A percentile compares a stretch with the other conserved stretches of the same genome.
phyloP scores from a whole-genome alignment of 2,888 invertebrate genomes.

The Drosophila glabriapex region DNA sequence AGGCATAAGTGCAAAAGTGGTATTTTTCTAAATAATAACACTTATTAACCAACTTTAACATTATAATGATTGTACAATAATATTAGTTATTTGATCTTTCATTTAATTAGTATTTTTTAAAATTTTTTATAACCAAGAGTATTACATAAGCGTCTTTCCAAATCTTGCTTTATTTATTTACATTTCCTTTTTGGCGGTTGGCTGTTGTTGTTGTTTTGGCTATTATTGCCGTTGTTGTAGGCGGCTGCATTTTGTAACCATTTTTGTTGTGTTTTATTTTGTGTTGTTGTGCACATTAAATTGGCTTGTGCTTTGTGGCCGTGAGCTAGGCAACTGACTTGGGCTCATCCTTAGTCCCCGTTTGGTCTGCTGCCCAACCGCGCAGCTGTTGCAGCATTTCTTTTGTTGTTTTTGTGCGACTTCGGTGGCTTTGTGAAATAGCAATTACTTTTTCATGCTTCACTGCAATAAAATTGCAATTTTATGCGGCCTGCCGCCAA shows the following conservation, averaged over 20 bases:
- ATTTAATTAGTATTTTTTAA: neutral
- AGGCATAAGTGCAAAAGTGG: too few relatives aligned
- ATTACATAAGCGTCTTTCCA: neutral
- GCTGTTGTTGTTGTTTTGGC: constrained; percentile 29
- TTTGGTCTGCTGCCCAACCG: constrained; percentile 24
- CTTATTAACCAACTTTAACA: neutral
- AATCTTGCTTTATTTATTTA: neutral
- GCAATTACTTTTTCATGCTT: constrained; percentile 81
- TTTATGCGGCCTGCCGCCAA: constrained; percentile 79
- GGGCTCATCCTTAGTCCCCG: constrained; percentile 12
- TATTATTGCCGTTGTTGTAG: constrained; percentile 41
- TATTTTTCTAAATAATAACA: too few relatives aligned
- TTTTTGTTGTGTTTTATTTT: constrained; percentile 66
- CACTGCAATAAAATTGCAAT: constrained; percentile 81
- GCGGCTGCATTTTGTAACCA: constrained; percentile 67
- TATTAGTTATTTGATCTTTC: fast-evolving
- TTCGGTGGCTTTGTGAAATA: constrained; percentile 73
- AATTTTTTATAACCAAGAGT: neutral
- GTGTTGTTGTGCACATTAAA: constrained; percentile 67
- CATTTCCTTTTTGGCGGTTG: constrained; percentile 6
- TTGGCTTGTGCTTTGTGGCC: constrained; percentile 63
- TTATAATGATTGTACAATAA: neutral
- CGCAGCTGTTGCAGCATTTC: constrained; percentile 70
- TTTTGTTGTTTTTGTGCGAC: constrained; percentile 31
- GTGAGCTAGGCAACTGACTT: constrained; percentile 41